Conservation (phyloP, 1,140 invertebrate species). For the Thaumatotibia leucotreta region DNA sequence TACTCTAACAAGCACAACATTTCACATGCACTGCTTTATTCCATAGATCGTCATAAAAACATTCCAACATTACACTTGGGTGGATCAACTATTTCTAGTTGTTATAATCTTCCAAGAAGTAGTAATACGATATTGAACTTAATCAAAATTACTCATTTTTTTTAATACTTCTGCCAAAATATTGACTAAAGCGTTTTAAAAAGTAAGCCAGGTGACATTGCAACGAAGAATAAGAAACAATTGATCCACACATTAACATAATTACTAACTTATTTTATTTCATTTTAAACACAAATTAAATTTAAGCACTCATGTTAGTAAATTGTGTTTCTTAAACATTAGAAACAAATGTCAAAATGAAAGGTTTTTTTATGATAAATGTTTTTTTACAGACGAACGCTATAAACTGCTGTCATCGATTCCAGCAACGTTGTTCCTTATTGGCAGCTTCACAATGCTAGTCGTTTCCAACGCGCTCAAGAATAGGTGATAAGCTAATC, state of each 20-base stretch:
- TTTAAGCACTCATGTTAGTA: too few relatives aligned
- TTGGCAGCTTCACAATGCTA: constrained; percentile 81
- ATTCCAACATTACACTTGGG: too few relatives aligned
- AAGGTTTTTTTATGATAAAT: constrained; percentile 20
- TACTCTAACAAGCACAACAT: neutral
- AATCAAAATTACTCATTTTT: too few relatives aligned
- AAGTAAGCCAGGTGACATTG: neutral
- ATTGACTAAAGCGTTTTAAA: too few relatives aligned
- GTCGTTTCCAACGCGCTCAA: constrained; percentile 70
- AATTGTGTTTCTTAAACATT: too few relatives aligned
- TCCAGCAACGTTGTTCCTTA: constrained; percentile 81
- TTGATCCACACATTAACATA: neutral
- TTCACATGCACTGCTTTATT: neutral
- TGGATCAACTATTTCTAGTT: neutral
- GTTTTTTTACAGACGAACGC: constrained; percentile 82
- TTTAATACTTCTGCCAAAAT: too few relatives aligned
- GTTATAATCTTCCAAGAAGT: neutral
- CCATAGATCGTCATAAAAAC: too few relatives aligned
- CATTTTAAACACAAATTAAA: too few relatives aligned
- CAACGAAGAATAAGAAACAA: neutral
- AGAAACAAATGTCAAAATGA: too few relatives aligned
- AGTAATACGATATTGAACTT: neutral
- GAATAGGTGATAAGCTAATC: constrained; percentile 53
- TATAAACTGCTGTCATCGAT: constrained; percentile 84
- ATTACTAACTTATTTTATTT: neutral